Evolutionary conservation across 2,113 vertebrate genomes (phyloP), one percentile per base, ranked within the genome.

Genomic region (Oncorhynchus tshawytscha): DNA sequence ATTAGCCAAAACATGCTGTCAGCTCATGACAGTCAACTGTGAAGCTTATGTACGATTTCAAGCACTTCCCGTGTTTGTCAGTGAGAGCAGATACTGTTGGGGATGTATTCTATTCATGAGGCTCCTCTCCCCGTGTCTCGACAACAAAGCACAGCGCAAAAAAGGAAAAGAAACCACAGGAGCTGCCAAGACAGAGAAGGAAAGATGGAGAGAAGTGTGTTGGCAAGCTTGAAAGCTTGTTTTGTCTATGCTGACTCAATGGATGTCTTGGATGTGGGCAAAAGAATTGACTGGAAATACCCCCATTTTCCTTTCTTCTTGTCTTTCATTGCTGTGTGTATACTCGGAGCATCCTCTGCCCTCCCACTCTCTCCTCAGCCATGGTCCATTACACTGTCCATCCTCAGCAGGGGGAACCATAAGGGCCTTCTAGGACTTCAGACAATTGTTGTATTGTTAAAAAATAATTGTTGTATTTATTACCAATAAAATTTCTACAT

Each of bases 351-450:
- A 67, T 73, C 39, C 51, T 78, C 83, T 57, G 16, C 78, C 82
- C 85, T 84, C 80, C 78, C 80, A 78, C 78, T 85, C 25, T 34
- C 25, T 9, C 16, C 64, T 15, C 79, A 81, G 81, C 82, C 81
- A 82, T 88, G 89, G 85, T 89, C 88, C 88, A 91, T 91, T 89
- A 90, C 85, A 84, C 83, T 85, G 87, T 86, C 85, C 83, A 11
- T 45, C 39, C 9, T 45, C 39, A 45, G 39, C 39, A 45, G 39
- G 39, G 39, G 39, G 9, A 45, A 45, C 39, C 39, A 45, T 45
- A 11, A 45, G 9, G 9, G 39, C 9, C 39, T 45, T 45, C 39
- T 45, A 11, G 39, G 39, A 9, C 39, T 45, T 45, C 39, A 45
- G 9, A 3, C 8, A 45, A 45, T 45, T 45, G 39, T 45, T 45